Evolutionary conservation across 2,888 invertebrate genomes (phyloP).

Genomic region (Conus canariensis): DNA sequence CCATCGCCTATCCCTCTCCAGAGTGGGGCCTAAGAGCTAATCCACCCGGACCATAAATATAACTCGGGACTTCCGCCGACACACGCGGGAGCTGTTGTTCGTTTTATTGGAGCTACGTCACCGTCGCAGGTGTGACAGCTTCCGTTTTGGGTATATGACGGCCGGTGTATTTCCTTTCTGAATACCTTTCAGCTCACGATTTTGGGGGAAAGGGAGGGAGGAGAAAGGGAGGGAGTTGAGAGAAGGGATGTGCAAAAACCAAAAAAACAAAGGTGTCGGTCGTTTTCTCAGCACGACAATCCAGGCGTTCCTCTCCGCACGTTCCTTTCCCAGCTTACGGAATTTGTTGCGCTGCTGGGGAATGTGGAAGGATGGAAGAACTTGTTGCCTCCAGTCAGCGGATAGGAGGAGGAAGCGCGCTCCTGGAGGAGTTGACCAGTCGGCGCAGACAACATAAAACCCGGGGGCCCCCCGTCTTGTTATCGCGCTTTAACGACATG

Average conservation of each 20-base stretch:
- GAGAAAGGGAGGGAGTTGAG: too few species aligned
- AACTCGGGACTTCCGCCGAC: neutral
- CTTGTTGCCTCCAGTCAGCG: constrained; percentile 14
- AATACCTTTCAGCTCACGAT: neutral
- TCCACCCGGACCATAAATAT: neutral
- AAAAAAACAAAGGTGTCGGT: neutral
- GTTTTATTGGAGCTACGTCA: neutral
- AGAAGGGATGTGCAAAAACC: too few species aligned
- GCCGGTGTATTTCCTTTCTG: neutral
- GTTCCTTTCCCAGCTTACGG: neutral
- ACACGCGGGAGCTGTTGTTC: neutral
- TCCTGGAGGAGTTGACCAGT: constrained; percentile 22
- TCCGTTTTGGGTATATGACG: neutral
- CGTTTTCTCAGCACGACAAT: neutral
- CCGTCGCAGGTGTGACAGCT: neutral
- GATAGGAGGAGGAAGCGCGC: constrained; percentile 8
- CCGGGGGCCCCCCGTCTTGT: neutral
- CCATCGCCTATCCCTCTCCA: neutral
- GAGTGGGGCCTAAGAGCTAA: neutral
- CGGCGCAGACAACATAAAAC: constrained; percentile 27
- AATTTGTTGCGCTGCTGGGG: constrained; percentile 5
- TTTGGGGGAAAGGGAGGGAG: neutral
- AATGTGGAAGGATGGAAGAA: neutral
- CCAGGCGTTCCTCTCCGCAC: neutral
- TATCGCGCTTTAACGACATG: constrained; percentile 32